phyloP scores from a whole-genome alignment of 2,113 vertebrate genomes.

The Sturnus vulgaris region DNA sequence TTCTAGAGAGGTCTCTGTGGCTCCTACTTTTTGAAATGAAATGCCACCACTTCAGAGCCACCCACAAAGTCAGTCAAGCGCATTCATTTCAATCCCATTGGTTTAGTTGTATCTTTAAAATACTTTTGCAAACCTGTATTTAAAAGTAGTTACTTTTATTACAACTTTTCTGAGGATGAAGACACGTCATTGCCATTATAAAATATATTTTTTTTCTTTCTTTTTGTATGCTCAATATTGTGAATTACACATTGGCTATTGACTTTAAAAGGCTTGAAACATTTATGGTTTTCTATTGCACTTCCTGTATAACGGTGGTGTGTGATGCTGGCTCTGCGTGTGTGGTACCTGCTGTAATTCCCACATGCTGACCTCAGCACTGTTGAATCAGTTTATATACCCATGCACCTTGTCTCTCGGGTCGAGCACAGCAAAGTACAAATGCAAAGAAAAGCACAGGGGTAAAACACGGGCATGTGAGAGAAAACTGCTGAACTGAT shows the following conservation, averaged over 20 bases:
- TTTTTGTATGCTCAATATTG: background rate
- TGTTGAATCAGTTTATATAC: background rate
- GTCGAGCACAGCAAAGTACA: background rate
- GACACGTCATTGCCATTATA: background rate
- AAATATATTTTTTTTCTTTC: background rate
- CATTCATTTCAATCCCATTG: background rate
- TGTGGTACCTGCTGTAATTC: background rate
- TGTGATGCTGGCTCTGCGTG: background rate
- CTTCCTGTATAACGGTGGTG: background rate
- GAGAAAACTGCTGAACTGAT: background rate
- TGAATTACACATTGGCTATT: background rate
- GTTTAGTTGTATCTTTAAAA: background rate
- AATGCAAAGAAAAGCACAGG: background rate
- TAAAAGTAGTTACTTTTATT: background rate
- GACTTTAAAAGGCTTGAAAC: background rate
- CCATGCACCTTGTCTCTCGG: background rate
- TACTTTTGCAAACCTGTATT: background rate
- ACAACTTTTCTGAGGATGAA: background rate
- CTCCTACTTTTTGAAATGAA: background rate
- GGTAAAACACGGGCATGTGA: background rate
- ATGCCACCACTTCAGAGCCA: background rate
- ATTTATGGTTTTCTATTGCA: background rate
- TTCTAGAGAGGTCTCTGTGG: background rate
- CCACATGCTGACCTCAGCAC: background rate
- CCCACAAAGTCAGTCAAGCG: background rate